phyloP scores from a whole-genome alignment of 1,140 invertebrate species.

The Drosophila melanica region DNA sequence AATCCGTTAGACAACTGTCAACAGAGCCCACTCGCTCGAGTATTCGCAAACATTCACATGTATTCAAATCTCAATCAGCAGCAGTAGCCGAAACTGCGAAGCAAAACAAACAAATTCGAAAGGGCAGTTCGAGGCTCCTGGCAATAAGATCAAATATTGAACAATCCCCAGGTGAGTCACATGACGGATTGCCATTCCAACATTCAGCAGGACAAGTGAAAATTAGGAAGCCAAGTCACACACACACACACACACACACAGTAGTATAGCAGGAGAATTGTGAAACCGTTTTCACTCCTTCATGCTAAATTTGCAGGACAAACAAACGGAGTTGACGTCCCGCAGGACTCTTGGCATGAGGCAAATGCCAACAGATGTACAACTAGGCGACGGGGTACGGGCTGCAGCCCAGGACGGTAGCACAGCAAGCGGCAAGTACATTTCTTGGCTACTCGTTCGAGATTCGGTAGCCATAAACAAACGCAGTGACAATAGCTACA shows the following conservation, averaged over 20 bases:
- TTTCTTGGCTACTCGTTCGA: constrained; percentile 31
- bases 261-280: constrained; percentile 20
- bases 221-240: constrained; percentile 28
- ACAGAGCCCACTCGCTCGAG: constrained; percentile 27
- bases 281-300: constrained; percentile 64
- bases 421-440: constrained; percentile 52
- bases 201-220: constrained; percentile 35
- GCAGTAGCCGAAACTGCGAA: constrained; percentile 29
- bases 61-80: constrained; percentile 31
- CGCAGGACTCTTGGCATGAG: constrained; percentile 44
- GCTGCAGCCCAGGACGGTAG: constrained; percentile 26
- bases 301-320: constrained; percentile 57
- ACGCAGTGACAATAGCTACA: constrained; percentile 18
- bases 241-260: constrained; percentile 6
- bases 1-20: constrained; percentile 44
- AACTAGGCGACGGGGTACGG: constrained; percentile 18
- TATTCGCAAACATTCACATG: constrained; percentile 5
- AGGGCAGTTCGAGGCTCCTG: constrained; percentile 9
- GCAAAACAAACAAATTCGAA: constrained; percentile 38
- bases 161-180: constrained; percentile 43
- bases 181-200: constrained; percentile 37
- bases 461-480: constrained; percentile 62
- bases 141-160: constrained; percentile 53
- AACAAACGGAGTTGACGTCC: constrained; percentile 32
- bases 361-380: constrained; percentile 31